Evolutionary conservation across 2,797 vertebrate species (phyloP), one percentile per base, ranked within the genome.

Genomic region (Melanotaenia boesemani): DNA sequence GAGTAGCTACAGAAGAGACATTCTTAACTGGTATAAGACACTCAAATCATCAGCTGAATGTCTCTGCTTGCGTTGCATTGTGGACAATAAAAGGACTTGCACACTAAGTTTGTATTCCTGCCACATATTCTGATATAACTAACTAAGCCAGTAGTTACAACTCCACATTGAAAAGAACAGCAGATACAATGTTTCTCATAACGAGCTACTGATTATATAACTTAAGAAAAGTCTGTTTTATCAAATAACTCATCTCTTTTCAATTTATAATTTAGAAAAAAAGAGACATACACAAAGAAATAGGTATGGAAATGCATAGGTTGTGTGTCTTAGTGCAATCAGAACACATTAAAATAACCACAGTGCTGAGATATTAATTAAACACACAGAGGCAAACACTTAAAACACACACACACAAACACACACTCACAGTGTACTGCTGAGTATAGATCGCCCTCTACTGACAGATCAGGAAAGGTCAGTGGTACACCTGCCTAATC

Each of bases 381-480:
- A 92, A 90, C 76, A 90, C 83, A 88, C 85, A 86, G 71, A 81
- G 65, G 79, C 70, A 81, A 46, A 71, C 76, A 64, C 54, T 75
- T 41, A 72, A 58, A 30, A 50, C 16, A 32, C 30, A 48, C 63
- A 63, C 59, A 65, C 50, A 30, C 63, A 50, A 16, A 32, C 30
- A 48, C 57, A 63, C 59, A 65, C 50, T 41, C 81, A 80, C 83
- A 83, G 83, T 86, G 83, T 77, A 91, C 94, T 91, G 84, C 93
- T 95, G 91, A 93, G 94, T 88, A 90, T 66, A 88, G 93, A 92
- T 91, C 96, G 95, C 97, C 96, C 96, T 97, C 97, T 98, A 96
- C 96, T 91, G 96, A 92, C 84, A 2, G 65, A 80, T 74, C 63
- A 67, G 72, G 70, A 82, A 81, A 91, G 85, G 83, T 85, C 81